Evolutionary conservation across 2,113 vertebrate genomes (phyloP).

Genomic region (Catharus fuscescens): DNA sequence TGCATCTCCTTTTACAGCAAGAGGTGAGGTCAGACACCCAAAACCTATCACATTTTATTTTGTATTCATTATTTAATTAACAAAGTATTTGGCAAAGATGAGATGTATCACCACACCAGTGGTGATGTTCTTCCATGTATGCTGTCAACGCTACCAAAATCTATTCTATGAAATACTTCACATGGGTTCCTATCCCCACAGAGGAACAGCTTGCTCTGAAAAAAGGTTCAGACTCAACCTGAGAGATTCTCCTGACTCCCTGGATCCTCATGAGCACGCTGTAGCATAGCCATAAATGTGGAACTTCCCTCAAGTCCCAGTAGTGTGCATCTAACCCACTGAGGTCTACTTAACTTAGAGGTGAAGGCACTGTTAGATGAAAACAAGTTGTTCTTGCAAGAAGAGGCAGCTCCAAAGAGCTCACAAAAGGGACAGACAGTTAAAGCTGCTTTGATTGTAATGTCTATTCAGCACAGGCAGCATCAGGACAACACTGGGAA

Average conservation of each 20-base stretch:
- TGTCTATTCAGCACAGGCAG: neutral
- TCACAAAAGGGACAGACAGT: neutral
- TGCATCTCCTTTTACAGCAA: neutral
- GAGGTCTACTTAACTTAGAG: neutral
- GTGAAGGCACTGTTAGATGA: neutral
- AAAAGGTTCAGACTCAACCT: neutral
- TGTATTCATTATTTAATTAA: neutral
- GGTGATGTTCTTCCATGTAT: neutral
- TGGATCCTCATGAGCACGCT: rapidly evolving
- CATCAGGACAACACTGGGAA: neutral
- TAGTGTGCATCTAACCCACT: rapidly evolving
- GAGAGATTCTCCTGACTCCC: neutral
- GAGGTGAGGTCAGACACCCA: neutral
- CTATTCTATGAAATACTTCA: neutral
- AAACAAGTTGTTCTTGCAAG: neutral
- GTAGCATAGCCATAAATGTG: rapidly evolving
- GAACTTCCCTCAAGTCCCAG: neutral
- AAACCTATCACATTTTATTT: neutral
- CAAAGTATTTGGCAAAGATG: neutral
- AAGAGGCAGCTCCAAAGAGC: neutral
- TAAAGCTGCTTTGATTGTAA: neutral
- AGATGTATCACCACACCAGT: neutral
- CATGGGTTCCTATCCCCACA: rapidly evolving
- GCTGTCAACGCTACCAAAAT: neutral
- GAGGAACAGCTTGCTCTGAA: neutral